Evolutionary conservation across 2,113 vertebrate species (phyloP).

Genomic region (Bambusicola thoracicus): DNA sequence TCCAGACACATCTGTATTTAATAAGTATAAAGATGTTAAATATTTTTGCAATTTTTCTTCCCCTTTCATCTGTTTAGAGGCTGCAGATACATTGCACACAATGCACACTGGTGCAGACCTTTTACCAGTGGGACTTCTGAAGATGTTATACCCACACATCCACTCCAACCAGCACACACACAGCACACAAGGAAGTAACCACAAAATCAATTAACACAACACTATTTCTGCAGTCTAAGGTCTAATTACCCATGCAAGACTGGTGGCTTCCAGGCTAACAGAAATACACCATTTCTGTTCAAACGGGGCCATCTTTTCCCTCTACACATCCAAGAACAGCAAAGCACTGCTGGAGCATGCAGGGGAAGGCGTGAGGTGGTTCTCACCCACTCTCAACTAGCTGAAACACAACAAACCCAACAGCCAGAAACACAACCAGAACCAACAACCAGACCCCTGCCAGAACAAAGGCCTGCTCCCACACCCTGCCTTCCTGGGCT

Average conservation of each 20-base stretch:
- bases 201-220: conserved; percentile 45
- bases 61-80: not conserved
- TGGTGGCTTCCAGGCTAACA: not conserved
- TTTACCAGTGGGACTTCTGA: not conserved
- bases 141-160: not conserved
- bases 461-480: rapidly evolving
- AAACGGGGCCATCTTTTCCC: not conserved
- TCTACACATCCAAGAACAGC: not conserved
- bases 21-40: not conserved
- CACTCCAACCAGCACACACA: not conserved
- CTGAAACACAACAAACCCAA: not conserved
- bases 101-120: not conserved
- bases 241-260: conserved; percentile 22
- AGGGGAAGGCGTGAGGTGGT: not conserved
- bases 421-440: too few relatives aligned
- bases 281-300: conserved; percentile 9
- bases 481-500: rapidly evolving
- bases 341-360: not conserved
- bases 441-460: not conserved
- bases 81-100: not conserved
- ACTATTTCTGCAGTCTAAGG: conserved; percentile 7
- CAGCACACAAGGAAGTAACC: not conserved
- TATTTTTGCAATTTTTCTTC: not conserved
- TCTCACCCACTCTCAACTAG: not conserved
- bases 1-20: not conserved